Conservation (phyloP, 2,113 vertebrate species). For the Formicarius rufipectus region DNA sequence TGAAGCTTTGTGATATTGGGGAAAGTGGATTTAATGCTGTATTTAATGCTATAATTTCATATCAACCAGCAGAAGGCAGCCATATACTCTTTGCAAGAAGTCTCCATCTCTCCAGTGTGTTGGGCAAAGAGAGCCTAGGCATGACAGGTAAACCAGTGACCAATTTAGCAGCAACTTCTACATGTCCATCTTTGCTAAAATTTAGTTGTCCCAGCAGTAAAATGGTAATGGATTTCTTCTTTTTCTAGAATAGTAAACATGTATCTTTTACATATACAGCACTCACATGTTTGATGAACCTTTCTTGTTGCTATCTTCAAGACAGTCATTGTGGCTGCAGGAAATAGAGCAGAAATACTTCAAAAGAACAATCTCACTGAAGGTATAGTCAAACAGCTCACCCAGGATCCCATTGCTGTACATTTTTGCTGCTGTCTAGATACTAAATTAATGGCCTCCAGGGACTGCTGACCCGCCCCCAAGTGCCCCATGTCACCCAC, state of each 20-base stretch:
- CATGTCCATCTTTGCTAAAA: neutral
- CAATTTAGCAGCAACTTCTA: neutral
- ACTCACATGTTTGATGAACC: neutral
- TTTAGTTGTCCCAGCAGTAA: neutral
- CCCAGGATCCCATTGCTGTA: neutral
- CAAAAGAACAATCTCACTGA: neutral
- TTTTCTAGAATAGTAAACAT: neutral
- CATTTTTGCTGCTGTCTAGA: neutral
- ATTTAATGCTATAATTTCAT: neutral
- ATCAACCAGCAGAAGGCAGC: neutral
- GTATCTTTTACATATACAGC: neutral
- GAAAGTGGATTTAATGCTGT: neutral
- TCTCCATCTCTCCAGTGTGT: neutral
- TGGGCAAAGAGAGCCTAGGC: neutral
- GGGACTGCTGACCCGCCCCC: neutral
- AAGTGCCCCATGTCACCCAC: neutral
- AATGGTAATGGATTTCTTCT: neutral
- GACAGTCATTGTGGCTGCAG: neutral
- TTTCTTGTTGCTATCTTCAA: neutral
- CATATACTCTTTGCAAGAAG: neutral
- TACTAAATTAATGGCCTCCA: neutral
- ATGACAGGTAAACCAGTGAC: rapidly evolving
- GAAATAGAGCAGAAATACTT: neutral
- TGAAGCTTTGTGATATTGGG: neutral
- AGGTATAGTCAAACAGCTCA: neutral